Percentiles rank a stretch among this genome's conserved stretches.
These are phyloP conservation scores for Colaptes auratus DNA, from an alignment of 2,113 vertebrate genomes.

Conservation along the genomic window DNA sequence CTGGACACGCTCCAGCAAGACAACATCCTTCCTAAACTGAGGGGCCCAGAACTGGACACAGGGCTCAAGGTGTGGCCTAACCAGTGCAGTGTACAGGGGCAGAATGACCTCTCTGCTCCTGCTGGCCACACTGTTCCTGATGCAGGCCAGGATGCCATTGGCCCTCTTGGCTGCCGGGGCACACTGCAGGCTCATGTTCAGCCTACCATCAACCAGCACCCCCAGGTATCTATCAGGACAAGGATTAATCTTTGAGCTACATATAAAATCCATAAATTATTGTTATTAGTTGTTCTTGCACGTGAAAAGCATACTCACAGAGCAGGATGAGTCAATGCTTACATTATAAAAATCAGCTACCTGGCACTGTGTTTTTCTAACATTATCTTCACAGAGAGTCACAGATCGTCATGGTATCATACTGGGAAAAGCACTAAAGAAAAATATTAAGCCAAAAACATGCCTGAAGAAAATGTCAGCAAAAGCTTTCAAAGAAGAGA, in stretches of 20 bases:
- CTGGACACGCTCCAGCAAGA: no score
- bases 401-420: background rate
- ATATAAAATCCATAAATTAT: background rate
- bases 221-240: background rate
- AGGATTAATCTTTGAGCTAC: background rate
- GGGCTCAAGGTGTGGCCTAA: no score
- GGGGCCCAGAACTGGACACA: no score
- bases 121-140: no score
- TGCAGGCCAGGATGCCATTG: no score
- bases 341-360: background rate
- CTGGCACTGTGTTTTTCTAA: background rate
- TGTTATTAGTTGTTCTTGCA: background rate
- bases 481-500: background rate
- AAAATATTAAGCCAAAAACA: background rate
- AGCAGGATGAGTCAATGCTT: background rate
- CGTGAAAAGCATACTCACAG: background rate
- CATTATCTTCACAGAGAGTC: background rate
- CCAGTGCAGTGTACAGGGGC: no score
- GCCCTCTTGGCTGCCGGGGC: no score
- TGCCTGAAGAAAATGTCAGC: background rate
- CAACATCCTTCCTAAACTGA: no score
- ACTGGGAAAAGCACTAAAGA: background rate
- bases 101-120: no score
- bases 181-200: no score
- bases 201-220: no score